phyloP scores from a whole-genome alignment of 2,797 vertebrate species.

The Phalanger gymnotis region DNA sequence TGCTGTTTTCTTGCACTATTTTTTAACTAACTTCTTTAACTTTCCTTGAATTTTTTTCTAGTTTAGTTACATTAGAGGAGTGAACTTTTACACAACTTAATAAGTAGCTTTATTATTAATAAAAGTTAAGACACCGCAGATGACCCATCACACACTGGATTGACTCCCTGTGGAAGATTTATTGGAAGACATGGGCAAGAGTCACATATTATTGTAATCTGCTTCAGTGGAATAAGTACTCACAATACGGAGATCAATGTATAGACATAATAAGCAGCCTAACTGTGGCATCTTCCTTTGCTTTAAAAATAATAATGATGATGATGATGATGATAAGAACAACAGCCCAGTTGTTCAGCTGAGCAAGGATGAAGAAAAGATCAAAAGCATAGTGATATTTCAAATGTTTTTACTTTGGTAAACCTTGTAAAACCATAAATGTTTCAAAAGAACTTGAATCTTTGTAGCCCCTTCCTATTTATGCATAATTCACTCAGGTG shows the following conservation, averaged over 20 bases:
- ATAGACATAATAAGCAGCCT: background rate
- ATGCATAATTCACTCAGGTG: constrained; percentile 72
- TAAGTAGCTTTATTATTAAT: background rate
- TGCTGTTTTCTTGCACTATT: background rate
- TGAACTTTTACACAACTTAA: background rate
- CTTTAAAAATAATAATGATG: background rate
- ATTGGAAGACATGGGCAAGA: background rate
- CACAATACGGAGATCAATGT: background rate
- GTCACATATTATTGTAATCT: background rate
- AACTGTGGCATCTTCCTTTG: background rate
- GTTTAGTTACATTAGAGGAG: background rate
- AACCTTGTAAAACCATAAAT: constrained; percentile 44
- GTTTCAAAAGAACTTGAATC: constrained; percentile 60
- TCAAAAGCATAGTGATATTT: constrained; percentile 5
- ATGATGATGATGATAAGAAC: background rate
- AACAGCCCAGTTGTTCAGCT: background rate
- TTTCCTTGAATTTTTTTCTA: background rate
- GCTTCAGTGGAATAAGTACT: background rate
- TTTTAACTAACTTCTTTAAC: background rate
- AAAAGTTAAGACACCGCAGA: background rate
- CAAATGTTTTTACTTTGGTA: constrained; percentile 11
- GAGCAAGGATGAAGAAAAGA: background rate
- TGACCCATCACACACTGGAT: background rate
- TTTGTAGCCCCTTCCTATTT: constrained; percentile 49
- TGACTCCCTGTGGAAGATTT: background rate